Evolutionary conservation across 2,888 invertebrate genomes (phyloP), one percentile per base, ranked within the genome.

Genomic region (Tipula lateralis): DNA sequence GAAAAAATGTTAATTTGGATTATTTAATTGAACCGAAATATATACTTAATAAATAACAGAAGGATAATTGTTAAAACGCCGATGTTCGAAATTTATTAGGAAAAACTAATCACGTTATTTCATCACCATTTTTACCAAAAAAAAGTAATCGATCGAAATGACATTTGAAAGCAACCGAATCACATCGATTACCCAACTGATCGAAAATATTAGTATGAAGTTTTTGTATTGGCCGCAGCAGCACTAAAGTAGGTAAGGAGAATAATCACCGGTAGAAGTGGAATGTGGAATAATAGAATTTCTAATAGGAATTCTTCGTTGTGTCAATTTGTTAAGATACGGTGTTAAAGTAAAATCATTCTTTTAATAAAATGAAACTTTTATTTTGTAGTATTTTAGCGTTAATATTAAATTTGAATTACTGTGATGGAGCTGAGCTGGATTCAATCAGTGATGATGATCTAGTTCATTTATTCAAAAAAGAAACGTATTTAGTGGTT

Each of bases 401-500:
- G 24, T 66, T 66, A 24, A 24, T 66, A 66, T 13, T 24, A 66
- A 66, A 19, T 7, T 7, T 24, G 24, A 66, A 66, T 24, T 66
- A 66, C 2, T 66, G 83, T 13, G 83, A 29, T 50, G 29, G 29
- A 9, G 84, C 44, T 30, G 50, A 84, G 7, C 7, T 84, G 16
- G 44, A 95, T 85, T 91, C 91, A 86, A 94, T 96, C 13, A 94
- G 92, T 88, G 96, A 96, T 88, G 94, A 95, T 86, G 96, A 96
- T 87, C 91, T 96, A 86, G 91, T 96, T 85, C 94, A 95, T 89
- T 91, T 96, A 84, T 94, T 96, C 86, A 93, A 93, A 89, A 93
- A 92, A 85, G 95, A 96, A 90, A 95, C 95, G 90, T 95, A 95
- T 91, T 94, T 96, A 85, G 92, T 96, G 86, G 94, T 94, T 83